phyloP scores from a whole-genome alignment of 2,888 invertebrate species.

The Dryococelus australis region DNA sequence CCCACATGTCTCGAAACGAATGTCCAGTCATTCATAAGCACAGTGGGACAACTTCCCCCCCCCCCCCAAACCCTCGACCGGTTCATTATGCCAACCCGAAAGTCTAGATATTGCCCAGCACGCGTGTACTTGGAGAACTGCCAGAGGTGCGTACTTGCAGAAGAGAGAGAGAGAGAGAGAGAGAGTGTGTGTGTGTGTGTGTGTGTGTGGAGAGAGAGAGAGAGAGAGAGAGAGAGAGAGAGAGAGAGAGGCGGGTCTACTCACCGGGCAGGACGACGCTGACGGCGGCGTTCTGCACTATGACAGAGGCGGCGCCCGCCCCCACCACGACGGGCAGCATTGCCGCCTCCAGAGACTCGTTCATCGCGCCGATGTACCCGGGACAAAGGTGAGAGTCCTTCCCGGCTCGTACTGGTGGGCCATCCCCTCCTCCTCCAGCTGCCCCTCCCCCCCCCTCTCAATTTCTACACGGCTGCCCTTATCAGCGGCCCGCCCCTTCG shows the following conservation, averaged over 20 bases:
- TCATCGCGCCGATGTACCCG: slow-evolving; percentile 34
- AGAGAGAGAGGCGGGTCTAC: background rate
- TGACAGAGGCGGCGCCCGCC: slow-evolving; percentile 52
- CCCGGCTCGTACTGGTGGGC: background rate
- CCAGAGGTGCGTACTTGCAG: no score
- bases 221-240: no score
- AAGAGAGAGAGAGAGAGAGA: no score
- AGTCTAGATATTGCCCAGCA: no score
- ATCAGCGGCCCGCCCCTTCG: background rate
- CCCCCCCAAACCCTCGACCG: no score
- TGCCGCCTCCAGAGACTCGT: slow-evolving; percentile 28
- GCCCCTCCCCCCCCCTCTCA: background rate
- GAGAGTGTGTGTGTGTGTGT: no score
- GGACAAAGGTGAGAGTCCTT: slow-evolving; percentile 16
- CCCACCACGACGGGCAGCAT: slow-evolving; percentile 34
- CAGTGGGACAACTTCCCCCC: no score
- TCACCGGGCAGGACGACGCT: slow-evolving; percentile 21
- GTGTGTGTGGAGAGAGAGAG: no score
- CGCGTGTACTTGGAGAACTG: no score
- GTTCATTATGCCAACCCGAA: no score
- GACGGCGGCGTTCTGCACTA: slow-evolving; percentile 54
- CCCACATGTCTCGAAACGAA: no score
- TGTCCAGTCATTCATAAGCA: no score
- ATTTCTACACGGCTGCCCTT: background rate
- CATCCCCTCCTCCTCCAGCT: background rate